Conservation (phyloP, 2,888 invertebrate species). For the Eupithecia pulchellata region DNA sequence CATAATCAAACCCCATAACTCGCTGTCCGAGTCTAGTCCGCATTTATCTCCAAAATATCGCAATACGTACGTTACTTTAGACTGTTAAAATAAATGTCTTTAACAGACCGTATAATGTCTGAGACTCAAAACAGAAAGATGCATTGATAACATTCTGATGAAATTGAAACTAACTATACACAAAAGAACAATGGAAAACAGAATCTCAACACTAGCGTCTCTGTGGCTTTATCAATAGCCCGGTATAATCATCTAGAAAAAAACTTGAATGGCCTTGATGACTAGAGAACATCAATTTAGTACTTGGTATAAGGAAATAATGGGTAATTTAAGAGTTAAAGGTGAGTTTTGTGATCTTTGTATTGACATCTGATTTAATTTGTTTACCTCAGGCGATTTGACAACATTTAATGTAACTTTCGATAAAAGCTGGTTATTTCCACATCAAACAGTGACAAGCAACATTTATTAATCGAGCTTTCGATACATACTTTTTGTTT, state of each 20-base stretch:
- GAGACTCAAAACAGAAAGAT: slow-evolving; percentile 25
- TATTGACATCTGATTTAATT: slow-evolving; percentile 15
- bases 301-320: slow-evolving; percentile 10
- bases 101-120: slow-evolving; percentile 21
- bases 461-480: background rate
- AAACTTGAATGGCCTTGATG: slow-evolving; percentile 17
- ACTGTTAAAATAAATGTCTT: slow-evolving; percentile 2
- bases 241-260: background rate
- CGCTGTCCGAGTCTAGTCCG: background rate
- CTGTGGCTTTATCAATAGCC: slow-evolving; percentile 6
- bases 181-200: slow-evolving; percentile 43
- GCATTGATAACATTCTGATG: slow-evolving; percentile 34
- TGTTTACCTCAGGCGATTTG: background rate
- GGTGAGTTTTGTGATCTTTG: slow-evolving; percentile 34
- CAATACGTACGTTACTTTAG: background rate
- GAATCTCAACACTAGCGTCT: slow-evolving; percentile 5
- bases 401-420: background rate
- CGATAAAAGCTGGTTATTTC: background rate
- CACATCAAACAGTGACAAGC: background rate
- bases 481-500: background rate
- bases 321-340: slow-evolving; percentile 23
- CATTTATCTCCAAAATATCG: slow-evolving; percentile 1
- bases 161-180: slow-evolving; percentile 40
- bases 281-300: slow-evolving; percentile 8
- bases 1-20: background rate